Conservation (phyloP, 2,797 vertebrate genomes). For the Falco novaeseelandiae region DNA sequence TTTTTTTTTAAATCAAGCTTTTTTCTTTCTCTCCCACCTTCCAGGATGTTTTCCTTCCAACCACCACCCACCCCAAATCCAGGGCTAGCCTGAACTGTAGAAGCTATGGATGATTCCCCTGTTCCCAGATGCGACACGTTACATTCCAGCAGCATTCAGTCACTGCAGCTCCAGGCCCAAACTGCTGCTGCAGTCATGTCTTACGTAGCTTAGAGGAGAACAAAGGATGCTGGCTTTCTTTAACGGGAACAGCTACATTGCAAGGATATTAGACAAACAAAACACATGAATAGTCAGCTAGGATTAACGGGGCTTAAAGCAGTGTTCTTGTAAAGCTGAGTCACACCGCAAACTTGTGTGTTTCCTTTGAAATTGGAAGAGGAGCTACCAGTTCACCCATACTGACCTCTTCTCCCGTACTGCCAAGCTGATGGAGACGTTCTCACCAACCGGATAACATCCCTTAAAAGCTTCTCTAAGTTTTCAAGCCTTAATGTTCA, state of each 20-base stretch:
- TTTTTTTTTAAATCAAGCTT: not conserved
- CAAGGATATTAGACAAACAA: constrained; percentile 25
- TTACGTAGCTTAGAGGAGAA: not conserved
- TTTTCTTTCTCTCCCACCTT: not conserved
- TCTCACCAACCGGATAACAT: not conserved
- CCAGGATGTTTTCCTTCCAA: not conserved
- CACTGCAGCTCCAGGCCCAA: not conserved
- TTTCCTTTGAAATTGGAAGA: not conserved
- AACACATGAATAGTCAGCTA: not conserved
- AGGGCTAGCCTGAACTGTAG: not conserved
- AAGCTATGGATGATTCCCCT: not conserved
- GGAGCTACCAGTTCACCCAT: not conserved
- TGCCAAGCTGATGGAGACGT: not conserved
- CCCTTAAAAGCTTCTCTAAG: not conserved
- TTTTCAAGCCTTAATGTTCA: not conserved
- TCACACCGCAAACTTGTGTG: not conserved
- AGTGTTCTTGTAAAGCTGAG: not conserved
- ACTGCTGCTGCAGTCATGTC: not conserved
- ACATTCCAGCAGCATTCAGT: constrained; percentile 56
- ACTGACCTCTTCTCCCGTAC: not conserved
- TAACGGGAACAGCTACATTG: not conserved
- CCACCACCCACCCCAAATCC: not conserved
- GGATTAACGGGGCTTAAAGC: not conserved
- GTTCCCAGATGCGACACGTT: constrained; percentile 50
- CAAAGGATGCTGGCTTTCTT: constrained; percentile 1